Evolutionary conservation across 2,113 vertebrate species (phyloP).

Genomic region (Phrynosoma platyrhinos): DNA sequence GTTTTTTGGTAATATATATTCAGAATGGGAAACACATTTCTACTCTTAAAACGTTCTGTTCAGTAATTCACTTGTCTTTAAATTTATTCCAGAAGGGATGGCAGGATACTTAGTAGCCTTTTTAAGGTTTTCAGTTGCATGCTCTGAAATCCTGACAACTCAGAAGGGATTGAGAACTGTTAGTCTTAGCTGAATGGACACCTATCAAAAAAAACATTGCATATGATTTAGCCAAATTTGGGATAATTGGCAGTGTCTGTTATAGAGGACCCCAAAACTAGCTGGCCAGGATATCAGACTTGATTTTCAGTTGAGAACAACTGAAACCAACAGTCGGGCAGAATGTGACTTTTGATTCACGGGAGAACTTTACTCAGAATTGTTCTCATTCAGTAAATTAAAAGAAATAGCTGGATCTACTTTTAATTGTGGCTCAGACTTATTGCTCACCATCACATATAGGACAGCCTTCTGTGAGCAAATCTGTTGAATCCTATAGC

Average conservation of each 20-base stretch:
- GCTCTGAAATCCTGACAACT: constrained; percentile 58
- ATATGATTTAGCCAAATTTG: constrained; percentile 55
- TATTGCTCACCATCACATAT: neutral
- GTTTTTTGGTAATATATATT: neutral
- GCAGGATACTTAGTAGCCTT: constrained; percentile 33
- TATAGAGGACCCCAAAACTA: constrained; percentile 25
- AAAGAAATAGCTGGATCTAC: constrained; percentile 14
- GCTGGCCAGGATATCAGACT: constrained; percentile 30
- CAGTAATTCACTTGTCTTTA: constrained; percentile 25
- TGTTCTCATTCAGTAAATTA: constrained; percentile 32
- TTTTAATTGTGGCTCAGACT: neutral
- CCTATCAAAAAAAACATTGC: constrained; percentile 23
- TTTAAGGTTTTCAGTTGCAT: constrained; percentile 34
- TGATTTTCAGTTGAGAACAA: constrained; percentile 43
- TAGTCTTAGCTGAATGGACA: constrained; percentile 49
- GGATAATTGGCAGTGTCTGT: constrained; percentile 58
- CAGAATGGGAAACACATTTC: constrained; percentile 9
- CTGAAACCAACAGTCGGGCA: constrained; percentile 36
- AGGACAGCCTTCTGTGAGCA: neutral
- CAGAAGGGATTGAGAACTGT: constrained; percentile 20
- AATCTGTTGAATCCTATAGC: neutral
- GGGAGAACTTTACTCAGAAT: constrained; percentile 32
- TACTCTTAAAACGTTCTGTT: constrained; percentile 36
- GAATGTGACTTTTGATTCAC: neutral
- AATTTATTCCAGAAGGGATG: constrained; percentile 41